Conservation (phyloP, 1,140 invertebrate species). For the Glossosoma conforme region DNA sequence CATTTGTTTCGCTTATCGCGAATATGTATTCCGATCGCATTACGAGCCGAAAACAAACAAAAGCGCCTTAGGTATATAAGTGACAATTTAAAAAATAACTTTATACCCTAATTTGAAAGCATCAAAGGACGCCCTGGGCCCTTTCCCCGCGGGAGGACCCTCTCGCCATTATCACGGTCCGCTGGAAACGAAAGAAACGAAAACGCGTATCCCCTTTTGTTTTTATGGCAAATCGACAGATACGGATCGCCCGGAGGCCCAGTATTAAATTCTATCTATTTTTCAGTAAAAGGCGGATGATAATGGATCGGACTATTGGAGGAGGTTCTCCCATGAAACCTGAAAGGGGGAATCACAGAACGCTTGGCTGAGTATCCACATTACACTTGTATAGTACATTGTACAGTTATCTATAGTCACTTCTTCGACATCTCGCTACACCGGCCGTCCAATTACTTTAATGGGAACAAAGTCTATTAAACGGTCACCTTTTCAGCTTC, state of each 20-base stretch:
- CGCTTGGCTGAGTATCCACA: conserved; percentile 12
- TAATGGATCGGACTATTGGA: conserved; percentile 28
- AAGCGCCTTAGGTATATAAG: no score
- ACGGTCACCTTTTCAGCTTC: conserved; percentile 27
- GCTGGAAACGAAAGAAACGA: conserved; percentile 20
- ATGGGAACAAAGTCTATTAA: conserved; percentile 31
- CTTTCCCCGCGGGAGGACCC: conserved; percentile 10
- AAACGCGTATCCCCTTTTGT: conserved; percentile 26
- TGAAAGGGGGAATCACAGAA: conserved; percentile 19
- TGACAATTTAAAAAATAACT: no score
- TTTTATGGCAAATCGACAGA: conserved; percentile 31
- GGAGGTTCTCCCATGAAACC: no score
- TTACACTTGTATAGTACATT: no score
- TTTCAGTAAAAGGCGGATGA: conserved; percentile 28
- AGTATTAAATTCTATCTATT: conserved; percentile 32
- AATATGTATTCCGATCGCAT: no score
- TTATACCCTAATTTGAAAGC: conserved; percentile 26
- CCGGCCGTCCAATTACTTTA: conserved; percentile 30
- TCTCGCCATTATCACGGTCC: conserved; percentile 30
- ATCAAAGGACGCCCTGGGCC: conserved; percentile 23
- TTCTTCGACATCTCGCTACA: conserved; percentile 14
- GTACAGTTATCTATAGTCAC: no score
- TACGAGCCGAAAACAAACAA: no score
- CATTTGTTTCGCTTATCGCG: no score
- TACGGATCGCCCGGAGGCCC: conserved; percentile 26